Percentiles rank a stretch among this genome's conserved stretches.
Evolutionary conservation across 1,140 invertebrate genomes (phyloP).

Genomic region (Drosophila equinoxialis): DNA sequence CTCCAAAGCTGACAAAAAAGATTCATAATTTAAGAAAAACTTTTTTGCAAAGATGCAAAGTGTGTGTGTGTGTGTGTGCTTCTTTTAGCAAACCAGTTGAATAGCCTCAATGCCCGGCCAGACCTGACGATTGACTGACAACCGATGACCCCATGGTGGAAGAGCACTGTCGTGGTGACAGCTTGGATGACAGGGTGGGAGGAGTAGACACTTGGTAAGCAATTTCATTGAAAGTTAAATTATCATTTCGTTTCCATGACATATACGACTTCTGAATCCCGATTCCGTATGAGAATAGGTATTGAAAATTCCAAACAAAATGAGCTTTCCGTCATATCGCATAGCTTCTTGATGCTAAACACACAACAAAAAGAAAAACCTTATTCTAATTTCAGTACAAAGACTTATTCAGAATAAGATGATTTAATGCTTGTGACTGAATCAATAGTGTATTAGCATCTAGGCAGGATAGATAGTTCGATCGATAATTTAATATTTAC

Average conservation of each 20-base stretch:
- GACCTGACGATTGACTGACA: constrained; percentile 42
- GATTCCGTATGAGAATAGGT: neutral
- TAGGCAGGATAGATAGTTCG: too few species aligned
- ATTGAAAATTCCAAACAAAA: too few species aligned
- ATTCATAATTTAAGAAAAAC: constrained; percentile 15
- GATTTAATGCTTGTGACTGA: too few species aligned
- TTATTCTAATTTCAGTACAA: too few species aligned
- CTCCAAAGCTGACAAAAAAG: constrained; percentile 30
- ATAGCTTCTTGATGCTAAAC: too few species aligned
- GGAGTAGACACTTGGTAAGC: constrained; percentile 4
- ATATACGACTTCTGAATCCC: neutral
- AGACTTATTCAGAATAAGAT: too few species aligned
- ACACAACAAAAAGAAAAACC: too few species aligned
- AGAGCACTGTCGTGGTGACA: constrained; percentile 11
- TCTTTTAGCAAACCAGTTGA: constrained; percentile 44
- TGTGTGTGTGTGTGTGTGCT: constrained; percentile 5
- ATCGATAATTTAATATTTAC: too few species aligned
- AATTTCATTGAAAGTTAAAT: constrained; percentile 7
- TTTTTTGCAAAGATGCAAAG: too few species aligned
- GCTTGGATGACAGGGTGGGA: constrained; percentile 14
- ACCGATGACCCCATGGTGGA: constrained; percentile 40
- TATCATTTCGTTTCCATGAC: neutral
- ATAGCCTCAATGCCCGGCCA: neutral
- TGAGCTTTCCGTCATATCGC: too few species aligned
- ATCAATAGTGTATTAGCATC: too few species aligned